Evolutionary conservation across 2,797 vertebrate genomes (phyloP).

Genomic region (Myripristis murdjan): DNA sequence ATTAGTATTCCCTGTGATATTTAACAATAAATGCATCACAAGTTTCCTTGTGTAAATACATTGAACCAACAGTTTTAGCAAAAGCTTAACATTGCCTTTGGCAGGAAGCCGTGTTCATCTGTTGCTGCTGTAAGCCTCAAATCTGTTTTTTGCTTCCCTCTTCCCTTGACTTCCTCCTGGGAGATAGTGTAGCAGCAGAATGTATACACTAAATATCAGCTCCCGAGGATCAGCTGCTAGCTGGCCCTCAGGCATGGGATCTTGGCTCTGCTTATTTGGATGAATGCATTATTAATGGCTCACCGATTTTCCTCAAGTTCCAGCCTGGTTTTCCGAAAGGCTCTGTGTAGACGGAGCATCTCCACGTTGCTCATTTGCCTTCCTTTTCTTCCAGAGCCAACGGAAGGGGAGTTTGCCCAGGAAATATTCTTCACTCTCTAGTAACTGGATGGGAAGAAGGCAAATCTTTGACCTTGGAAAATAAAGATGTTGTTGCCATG

Average conservation of each 20-base stretch:
- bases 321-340: slow-evolving; percentile 33
- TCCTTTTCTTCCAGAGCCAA: slow-evolving; percentile 79
- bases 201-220: slow-evolving; percentile 73
- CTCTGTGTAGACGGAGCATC: slow-evolving; percentile 40
- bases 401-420: slow-evolving; percentile 73
- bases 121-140: slow-evolving; percentile 61
- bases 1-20: slow-evolving; percentile 50
- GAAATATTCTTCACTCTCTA: slow-evolving; percentile 76
- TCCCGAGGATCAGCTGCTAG: slow-evolving; percentile 69
- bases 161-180: slow-evolving; percentile 48
- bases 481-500: slow-evolving; percentile 96
- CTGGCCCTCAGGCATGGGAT: slow-evolving; percentile 63
- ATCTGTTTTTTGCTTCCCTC: slow-evolving; percentile 18
- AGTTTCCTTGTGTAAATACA: slow-evolving; percentile 54
- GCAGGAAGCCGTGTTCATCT: slow-evolving; percentile 62
- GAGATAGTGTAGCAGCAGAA: slow-evolving; percentile 62
- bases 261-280: slow-evolving; percentile 74
- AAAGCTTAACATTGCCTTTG: slow-evolving; percentile 69
- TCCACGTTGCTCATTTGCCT: slow-evolving; percentile 39
- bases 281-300: slow-evolving; percentile 83
- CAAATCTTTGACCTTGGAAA: slow-evolving; percentile 92
- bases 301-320: slow-evolving; percentile 68
- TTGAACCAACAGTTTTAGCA: slow-evolving; percentile 66
- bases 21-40: slow-evolving; percentile 43
- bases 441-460: slow-evolving; percentile 83